These are phyloP conservation scores for Drosophila tanythrix DNA, from an alignment of 2,888 invertebrate species.

Conservation along the genomic window DNA sequence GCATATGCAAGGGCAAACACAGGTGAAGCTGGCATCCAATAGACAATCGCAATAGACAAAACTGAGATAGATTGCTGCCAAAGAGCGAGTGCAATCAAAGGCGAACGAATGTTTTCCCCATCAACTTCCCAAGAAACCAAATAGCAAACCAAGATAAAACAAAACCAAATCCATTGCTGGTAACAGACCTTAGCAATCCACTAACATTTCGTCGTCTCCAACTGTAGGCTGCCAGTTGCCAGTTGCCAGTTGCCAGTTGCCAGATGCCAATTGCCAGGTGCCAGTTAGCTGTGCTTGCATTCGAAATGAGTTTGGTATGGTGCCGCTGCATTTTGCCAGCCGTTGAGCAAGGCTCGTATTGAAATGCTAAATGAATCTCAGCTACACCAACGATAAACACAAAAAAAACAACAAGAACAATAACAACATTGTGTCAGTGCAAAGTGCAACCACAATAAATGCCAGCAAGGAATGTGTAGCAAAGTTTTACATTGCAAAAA, in stretches of 20 bases:
- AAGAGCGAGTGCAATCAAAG: slow-evolving; percentile 36
- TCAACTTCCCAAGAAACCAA: background rate
- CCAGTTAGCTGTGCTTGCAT: slow-evolving; percentile 17
- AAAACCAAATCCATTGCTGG: slow-evolving; percentile 32
- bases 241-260: slow-evolving; percentile 7
- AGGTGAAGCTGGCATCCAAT: slow-evolving; percentile 29
- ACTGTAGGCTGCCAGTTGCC: background rate
- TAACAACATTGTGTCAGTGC: slow-evolving; percentile 21
- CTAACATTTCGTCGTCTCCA: slow-evolving; percentile 22
- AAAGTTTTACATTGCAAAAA: slow-evolving; percentile 19
- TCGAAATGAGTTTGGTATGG: slow-evolving; percentile 53
- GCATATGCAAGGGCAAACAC: slow-evolving; percentile 37
- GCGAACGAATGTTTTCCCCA: slow-evolving; percentile 12
- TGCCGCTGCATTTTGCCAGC: slow-evolving; percentile 31
- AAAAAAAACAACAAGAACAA: slow-evolving; percentile 13
- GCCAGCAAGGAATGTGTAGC: slow-evolving; percentile 33
- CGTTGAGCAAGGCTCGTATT: slow-evolving; percentile 30
- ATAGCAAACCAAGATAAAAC: background rate
- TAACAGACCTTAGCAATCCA: slow-evolving; percentile 40
- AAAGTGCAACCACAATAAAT: slow-evolving; percentile 43
- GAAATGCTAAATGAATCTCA: slow-evolving; percentile 72
- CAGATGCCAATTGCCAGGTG: background rate
- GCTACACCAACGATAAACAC: slow-evolving; percentile 26
- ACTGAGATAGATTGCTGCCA: slow-evolving; percentile 47
- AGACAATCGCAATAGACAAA: slow-evolving; percentile 19